phyloP scores from a whole-genome alignment of 2,113 vertebrate genomes.

The Cavia aperea region DNA sequence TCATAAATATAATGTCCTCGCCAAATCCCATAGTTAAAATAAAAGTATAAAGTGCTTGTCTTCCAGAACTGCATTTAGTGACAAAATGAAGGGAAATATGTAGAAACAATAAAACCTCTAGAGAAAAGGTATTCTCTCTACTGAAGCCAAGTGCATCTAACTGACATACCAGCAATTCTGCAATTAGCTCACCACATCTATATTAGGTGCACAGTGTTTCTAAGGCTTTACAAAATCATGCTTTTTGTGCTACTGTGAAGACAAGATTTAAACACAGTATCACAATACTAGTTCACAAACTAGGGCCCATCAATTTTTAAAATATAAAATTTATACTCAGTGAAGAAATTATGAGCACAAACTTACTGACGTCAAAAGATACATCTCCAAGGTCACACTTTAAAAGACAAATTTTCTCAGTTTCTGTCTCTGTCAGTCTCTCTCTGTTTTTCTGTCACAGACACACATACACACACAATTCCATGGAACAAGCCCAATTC shows the following conservation, averaged over 20 bases:
- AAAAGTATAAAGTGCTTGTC: not conserved
- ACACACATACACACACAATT: not conserved
- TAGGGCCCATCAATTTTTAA: not conserved
- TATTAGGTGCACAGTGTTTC: not conserved
- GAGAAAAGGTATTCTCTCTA: not conserved
- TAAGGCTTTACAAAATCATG: conserved; percentile 5
- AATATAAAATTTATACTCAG: not conserved
- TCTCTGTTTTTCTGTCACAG: not conserved
- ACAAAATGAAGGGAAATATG: conserved; percentile 39
- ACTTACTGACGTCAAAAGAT: not conserved
- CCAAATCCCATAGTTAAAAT: not conserved
- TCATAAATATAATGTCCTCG: conserved; percentile 11
- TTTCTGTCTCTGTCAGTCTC: not conserved
- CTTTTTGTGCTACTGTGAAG: not conserved
- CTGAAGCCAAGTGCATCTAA: not conserved
- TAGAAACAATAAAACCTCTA: conserved; percentile 2
- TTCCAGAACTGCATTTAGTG: conserved; percentile 23
- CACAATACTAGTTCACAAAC: not conserved
- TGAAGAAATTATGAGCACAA: not conserved
- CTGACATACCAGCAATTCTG: not conserved
- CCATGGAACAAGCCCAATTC: not conserved
- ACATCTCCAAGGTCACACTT: conserved; percentile 30
- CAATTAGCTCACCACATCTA: not conserved
- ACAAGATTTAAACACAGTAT: not conserved
- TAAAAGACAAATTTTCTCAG: not conserved